Percentiles rank a stretch among this genome's conserved stretches.
Evolutionary conservation across 2,113 vertebrate genomes (phyloP).

Genomic region (Phrynosoma blainvillii): DNA sequence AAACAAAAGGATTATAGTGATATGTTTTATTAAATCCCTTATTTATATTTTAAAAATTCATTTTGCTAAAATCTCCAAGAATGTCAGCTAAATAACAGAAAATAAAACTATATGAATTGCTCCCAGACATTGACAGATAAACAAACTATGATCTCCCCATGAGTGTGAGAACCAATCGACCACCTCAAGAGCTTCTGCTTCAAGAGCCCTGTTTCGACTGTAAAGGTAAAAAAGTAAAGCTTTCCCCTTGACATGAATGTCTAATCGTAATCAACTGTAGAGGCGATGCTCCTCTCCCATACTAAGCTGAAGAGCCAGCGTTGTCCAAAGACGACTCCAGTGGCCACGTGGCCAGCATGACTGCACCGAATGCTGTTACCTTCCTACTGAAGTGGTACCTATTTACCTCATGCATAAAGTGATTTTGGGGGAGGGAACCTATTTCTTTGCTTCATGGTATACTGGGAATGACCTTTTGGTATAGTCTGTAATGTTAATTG

Average conservation of each 20-base stretch:
- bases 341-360: too few relatives aligned
- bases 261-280: too few relatives aligned
- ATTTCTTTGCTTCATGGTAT: background rate
- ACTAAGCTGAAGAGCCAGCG: too few relatives aligned
- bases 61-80: background rate
- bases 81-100: background rate
- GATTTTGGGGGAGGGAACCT: background rate
- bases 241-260: too few relatives aligned
- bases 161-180: background rate
- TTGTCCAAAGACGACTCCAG: too few relatives aligned
- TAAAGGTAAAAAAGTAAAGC: too few relatives aligned
- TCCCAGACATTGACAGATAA: background rate
- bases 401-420: too few relatives aligned
- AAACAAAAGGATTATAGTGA: slow-evolving; percentile 25
- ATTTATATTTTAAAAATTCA: background rate
- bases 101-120: background rate
- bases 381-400: too few relatives aligned
- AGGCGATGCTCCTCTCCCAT: too few relatives aligned
- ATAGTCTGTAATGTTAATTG: too few relatives aligned
- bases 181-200: background rate
- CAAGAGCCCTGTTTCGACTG: background rate
- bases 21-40: background rate
- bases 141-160: background rate
- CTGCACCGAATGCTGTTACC: too few relatives aligned
- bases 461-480: background rate